These are phyloP conservation scores for Leistus spinibarbis DNA, from an alignment of 2,888 invertebrate species.

Conservation along the genomic window DNA sequence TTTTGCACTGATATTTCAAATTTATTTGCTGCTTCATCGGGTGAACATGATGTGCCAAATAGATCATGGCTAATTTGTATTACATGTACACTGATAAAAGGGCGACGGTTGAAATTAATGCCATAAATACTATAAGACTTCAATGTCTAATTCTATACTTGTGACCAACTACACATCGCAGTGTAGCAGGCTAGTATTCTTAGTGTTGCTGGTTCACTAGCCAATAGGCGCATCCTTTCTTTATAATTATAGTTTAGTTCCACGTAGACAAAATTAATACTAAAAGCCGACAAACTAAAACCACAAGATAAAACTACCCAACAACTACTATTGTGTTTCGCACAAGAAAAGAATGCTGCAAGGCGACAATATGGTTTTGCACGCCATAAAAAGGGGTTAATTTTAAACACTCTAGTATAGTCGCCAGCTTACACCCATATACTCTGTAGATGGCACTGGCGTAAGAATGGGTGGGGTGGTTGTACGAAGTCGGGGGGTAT, in stretches of 20 bases:
- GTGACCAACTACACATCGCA: too few species aligned
- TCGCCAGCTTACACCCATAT: background rate
- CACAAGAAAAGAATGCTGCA: slow-evolving; percentile 19
- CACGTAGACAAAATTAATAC: background rate
- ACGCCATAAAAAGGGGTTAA: slow-evolving; percentile 36
- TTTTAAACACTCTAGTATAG: slow-evolving; percentile 28
- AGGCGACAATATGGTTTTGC: slow-evolving; percentile 26
- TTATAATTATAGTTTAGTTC: too few species aligned
- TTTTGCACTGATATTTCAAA: background rate
- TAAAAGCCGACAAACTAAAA: background rate
- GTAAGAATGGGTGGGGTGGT: background rate
- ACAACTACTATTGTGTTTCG: background rate
- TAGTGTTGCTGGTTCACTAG: too few species aligned
- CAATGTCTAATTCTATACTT: too few species aligned
- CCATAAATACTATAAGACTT: too few species aligned
- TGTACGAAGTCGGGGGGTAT: background rate
- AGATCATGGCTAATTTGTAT: background rate
- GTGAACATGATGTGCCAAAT: background rate
- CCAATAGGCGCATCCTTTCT: too few species aligned
- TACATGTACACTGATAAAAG: background rate
- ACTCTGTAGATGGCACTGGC: background rate
- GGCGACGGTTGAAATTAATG: too few species aligned
- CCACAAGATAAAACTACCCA: slow-evolving; percentile 3
- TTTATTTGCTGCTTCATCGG: background rate
- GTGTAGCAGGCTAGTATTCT: too few species aligned